Evolutionary conservation across 2,888 invertebrate species (phyloP), one percentile per base, ranked within the genome.

Genomic region (Schizotus pectinicornis): DNA sequence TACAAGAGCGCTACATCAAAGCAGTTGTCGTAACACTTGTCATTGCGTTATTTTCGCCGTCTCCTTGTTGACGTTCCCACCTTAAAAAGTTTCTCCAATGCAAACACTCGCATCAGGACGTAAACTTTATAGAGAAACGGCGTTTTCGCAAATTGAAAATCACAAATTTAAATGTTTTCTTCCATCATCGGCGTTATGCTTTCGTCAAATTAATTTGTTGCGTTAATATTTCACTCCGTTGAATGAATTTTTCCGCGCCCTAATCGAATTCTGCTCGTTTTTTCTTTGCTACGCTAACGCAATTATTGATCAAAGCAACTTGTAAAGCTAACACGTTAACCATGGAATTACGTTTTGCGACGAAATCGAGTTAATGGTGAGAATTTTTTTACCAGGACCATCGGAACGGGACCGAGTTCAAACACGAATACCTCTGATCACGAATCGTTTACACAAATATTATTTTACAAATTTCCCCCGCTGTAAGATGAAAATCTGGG

Each of bases 241-340:
- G 6, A 6, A 35, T 35, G 36, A 35, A 9, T 22, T 22, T 22
- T 22, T 22, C 22, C 5, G 22, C 5, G 22, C 22, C 22, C 5
- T 22, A 22, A 22, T 22, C 22, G 5, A 22, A 22, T 22, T 5
- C 22, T 22, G 22, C 3, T 22, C 22, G 5, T 2, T 39, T 39
- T 12, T 12, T 39, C 7, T 39, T 39, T 22, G 22, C 22, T 22
- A 22, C 22, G 22, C 22, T 22, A 22, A 22, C 22, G 3, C 22
- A 22, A 22, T 49, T 54, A 54, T 54, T 32, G 46, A 54, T 54
- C 54, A 56, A 56, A 56, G 55, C 47, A 48, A 35, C 55, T 37
- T 45, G 46, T 38, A 53, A 46, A 45, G 53, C 54, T 30, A 54
- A 47, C 54, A 54, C 41, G 54, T 48, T 54, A 47, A 39, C 41